These are phyloP conservation scores for Melanargia galathea DNA, from an alignment of 2,888 invertebrate species.

Conservation along the genomic window DNA sequence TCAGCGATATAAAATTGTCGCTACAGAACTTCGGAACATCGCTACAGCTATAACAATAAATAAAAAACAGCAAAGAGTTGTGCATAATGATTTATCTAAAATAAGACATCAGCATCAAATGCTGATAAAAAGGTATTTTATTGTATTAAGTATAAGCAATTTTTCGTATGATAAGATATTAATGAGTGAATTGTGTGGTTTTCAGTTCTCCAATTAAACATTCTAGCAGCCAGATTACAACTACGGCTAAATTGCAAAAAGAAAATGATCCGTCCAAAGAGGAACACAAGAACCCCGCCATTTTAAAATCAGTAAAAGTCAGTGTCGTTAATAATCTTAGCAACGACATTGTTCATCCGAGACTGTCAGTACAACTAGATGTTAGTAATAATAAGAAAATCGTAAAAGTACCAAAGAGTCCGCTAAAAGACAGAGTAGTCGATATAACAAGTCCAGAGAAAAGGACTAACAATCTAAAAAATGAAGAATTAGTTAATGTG, in stretches of 20 bases:
- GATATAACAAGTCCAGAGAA: constrained; percentile 39
- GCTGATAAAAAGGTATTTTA: constrained; percentile 69
- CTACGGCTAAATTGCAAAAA: constrained; percentile 61
- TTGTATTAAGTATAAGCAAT: constrained; percentile 19
- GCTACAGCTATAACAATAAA: constrained; percentile 70
- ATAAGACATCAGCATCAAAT: constrained; percentile 71
- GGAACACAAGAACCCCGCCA: constrained; percentile 50
- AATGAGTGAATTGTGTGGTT: constrained; percentile 15
- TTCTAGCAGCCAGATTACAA: constrained; percentile 59
- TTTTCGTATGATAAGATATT: constrained; percentile 14
- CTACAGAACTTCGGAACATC: constrained; percentile 69
- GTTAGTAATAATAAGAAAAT: constrained; percentile 61
- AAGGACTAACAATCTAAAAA: constrained; percentile 27
- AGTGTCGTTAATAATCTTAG: constrained; percentile 58
- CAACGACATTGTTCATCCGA: constrained; percentile 46
- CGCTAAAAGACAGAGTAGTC: constrained; percentile 44
- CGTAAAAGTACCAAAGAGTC: constrained; percentile 53
- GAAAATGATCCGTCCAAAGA: constrained; percentile 65
- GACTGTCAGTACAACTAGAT: constrained; percentile 62
- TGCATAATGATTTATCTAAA: constrained; percentile 64
- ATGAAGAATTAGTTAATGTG: constrained; percentile 25
- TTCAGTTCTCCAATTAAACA: constrained; percentile 62
- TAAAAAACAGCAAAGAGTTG: constrained; percentile 66
- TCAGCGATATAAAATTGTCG: constrained; percentile 72
- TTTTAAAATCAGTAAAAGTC: constrained; percentile 58